A percentile compares a stretch with the other conserved stretches of the same genome.
Conservation (phyloP, 92 coral and sea anemone species). For the Phenganax marumi region DNA sequence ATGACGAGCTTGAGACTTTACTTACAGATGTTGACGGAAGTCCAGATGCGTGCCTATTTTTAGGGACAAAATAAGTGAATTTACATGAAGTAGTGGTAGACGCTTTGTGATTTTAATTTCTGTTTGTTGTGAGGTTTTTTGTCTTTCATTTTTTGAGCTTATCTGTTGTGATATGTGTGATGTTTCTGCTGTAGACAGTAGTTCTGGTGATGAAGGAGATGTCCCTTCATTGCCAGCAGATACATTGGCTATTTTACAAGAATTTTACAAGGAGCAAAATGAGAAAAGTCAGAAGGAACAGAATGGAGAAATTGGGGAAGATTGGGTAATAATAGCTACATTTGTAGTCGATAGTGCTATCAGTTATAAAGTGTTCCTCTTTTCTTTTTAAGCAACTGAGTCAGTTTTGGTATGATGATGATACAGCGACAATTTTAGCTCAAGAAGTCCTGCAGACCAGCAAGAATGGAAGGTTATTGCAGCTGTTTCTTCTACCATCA, state of each 20-base stretch:
- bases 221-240: constrained; percentile 58
- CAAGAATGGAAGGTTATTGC: constrained; percentile 60
- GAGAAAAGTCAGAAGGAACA: constrained; percentile 43
- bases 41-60: too few species aligned
- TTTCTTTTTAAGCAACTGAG: constrained; percentile 62
- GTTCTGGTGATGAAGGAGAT: constrained; percentile 54
- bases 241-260: constrained; percentile 67
- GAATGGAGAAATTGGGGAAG: constrained; percentile 51
- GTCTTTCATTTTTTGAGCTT: background rate
- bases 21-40: too few species aligned
- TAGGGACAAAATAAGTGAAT: too few species aligned
- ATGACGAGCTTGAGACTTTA: too few species aligned
- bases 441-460: constrained; percentile 59
- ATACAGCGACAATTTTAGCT: constrained; percentile 59
- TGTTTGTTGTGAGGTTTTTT: too few species aligned
- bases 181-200: background rate
- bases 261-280: constrained; percentile 60
- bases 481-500: background rate
- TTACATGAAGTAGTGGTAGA: too few species aligned
- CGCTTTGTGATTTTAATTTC: too few species aligned
- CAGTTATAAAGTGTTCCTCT: too few species aligned
- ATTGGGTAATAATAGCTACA: constrained; percentile 55
- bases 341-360: too few species aligned
- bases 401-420: constrained; percentile 71
- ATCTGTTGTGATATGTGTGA: background rate